These are phyloP conservation scores for Ceratina calcarata DNA, from an alignment of 1,140 invertebrate species.

Conservation along the genomic window DNA sequence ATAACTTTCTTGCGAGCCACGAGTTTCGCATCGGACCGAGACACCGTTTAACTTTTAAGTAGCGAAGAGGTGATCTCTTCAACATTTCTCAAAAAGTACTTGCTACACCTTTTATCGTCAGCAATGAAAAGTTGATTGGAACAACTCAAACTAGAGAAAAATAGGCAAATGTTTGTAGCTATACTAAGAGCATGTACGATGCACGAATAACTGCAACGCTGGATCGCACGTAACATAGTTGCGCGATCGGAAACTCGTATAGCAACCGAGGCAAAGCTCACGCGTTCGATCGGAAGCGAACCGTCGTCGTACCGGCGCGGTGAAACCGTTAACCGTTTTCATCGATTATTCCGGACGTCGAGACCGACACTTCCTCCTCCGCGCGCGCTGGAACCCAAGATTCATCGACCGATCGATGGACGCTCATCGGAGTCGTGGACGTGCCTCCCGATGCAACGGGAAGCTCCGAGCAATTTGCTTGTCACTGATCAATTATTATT, in stretches of 20 bases:
- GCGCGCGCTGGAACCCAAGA: slow-evolving; percentile 35
- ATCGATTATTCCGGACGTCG: slow-evolving; percentile 69
- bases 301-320: slow-evolving; percentile 30
- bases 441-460: slow-evolving; percentile 38
- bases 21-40: not conserved
- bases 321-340: slow-evolving; percentile 66
- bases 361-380: slow-evolving; percentile 64
- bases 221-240: slow-evolving; percentile 19
- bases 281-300: slow-evolving; percentile 64
- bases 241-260: slow-evolving; percentile 48
- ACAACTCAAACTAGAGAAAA: too few relatives aligned
- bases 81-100: too few relatives aligned
- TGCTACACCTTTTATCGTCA: too few relatives aligned
- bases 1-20: slow-evolving; percentile 20
- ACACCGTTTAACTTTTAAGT: too few relatives aligned
- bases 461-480: slow-evolving; percentile 2
- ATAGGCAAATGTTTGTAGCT: too few relatives aligned
- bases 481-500: not conserved
- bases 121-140: too few relatives aligned
- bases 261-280: slow-evolving; percentile 52
- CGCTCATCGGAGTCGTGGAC: slow-evolving; percentile 38
- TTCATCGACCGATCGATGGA: slow-evolving; percentile 15
- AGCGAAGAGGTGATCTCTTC: too few relatives aligned
- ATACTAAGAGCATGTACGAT: too few relatives aligned
- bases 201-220: slow-evolving; percentile 45